Base-by-base conservation (phyloP, 2,888 invertebrate genomes). In the Agriopis marginaria region DNA sequence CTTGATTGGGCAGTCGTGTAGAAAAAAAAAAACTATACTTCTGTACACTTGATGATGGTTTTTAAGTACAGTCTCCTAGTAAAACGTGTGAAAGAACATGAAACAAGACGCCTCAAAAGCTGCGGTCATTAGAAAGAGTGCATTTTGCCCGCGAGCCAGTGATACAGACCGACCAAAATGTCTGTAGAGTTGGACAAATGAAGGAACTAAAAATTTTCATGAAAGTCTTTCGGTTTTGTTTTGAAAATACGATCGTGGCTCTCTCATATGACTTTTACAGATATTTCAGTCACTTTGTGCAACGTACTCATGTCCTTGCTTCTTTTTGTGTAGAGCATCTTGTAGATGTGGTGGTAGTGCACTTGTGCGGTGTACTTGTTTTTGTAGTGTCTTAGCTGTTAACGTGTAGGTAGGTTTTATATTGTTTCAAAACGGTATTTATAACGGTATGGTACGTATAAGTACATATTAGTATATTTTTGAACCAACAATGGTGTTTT, bases 61-160 rank as follows among this genome's bases (percentile, higher is more conserved):
- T 17, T 6, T 32, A 11, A 11, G 32, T 51, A 40, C 55, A n/a
- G 40, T 40, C 7, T 12, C 40, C 23, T 58, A 63, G 63, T 40
- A 32, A 55, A 51, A 40, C 61, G 55, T 53, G 66, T 55, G 61
- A 59, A 68, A 70, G 66, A 68, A 69, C 72, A 70, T 53, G 59
- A 67, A 58, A 56, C 69, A 73, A 63, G 73, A 60, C 73, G 62
- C 72, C 74, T 79, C 75, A 74, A 79, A 79, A 75, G 75, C 75
- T 76, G 79, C 74, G 84, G 84, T 83, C 85, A 85, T 86, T 86
- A 86, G 77, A 72, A 74, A 68, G 69, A 82, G 77, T 71, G 68
- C 76, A 8, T 7, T 71, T 72, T 69, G 55, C 72, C 54, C 44
- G 66, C 68, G 66, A 64, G 68, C 55, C n/a, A 55, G 68, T 60